These are phyloP conservation scores for Augiades crinisus DNA, from an alignment of 2,888 invertebrate genomes.

Conservation along the genomic window DNA sequence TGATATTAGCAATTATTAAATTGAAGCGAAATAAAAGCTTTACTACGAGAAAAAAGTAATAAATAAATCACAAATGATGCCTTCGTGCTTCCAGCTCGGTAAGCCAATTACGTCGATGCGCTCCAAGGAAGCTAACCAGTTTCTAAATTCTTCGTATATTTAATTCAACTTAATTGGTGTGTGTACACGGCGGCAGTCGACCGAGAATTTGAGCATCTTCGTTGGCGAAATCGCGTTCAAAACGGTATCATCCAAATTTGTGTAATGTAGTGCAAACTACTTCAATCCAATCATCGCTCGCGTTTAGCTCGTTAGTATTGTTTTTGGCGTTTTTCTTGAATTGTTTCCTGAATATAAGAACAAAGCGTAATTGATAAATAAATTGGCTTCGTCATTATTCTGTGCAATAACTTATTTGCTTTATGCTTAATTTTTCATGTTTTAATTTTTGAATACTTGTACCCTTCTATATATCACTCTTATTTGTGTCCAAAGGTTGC, in stretches of 20 bases:
- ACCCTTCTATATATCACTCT: too few species aligned
- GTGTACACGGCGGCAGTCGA: conserved; percentile 72
- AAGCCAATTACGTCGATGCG: conserved; percentile 78
- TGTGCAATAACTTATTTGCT: too few species aligned
- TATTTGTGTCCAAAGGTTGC: too few species aligned
- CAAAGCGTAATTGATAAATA: too few species aligned
- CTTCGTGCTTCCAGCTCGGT: conserved; percentile 68
- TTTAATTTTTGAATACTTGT: too few species aligned
- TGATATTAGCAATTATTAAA: too few species aligned
- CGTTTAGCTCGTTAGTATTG: conserved; percentile 12
- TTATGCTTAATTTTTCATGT: too few species aligned
- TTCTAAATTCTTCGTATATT: conserved; percentile 81
- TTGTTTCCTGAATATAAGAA: background rate
- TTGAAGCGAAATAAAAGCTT: too few species aligned
- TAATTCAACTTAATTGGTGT: conserved; percentile 79
- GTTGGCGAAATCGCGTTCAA: conserved; percentile 67
- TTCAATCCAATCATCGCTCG: conserved; percentile 3
- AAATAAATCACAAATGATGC: conserved; percentile 69
- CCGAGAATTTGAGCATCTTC: conserved; percentile 73
- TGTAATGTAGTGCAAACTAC: conserved; percentile 9
- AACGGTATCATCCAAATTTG: conserved; percentile 53
- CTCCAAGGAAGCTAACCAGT: conserved; percentile 79
- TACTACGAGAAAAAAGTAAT: conserved; percentile 57
- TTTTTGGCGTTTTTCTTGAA: background rate
- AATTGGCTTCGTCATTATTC: too few species aligned